These are phyloP conservation scores for Styela clava DNA, from an alignment of 23 tunicate genomes.

Conservation along the genomic window DNA sequence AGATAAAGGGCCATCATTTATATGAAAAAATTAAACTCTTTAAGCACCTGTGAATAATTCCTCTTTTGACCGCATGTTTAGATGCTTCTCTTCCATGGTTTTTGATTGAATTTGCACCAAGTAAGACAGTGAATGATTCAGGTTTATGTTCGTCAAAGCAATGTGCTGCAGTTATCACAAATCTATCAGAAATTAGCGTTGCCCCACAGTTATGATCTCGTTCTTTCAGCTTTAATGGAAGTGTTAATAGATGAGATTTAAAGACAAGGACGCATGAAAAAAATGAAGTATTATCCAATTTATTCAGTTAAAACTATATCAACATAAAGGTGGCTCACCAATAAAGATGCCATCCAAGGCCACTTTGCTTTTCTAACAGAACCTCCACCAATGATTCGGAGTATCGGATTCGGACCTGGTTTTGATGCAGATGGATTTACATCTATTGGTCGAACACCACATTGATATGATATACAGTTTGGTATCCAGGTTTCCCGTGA, in stretches of 20 bases:
- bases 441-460: slow-evolving; percentile 54
- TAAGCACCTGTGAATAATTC: slow-evolving; percentile 48
- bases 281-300: not conserved
- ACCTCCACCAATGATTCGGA: slow-evolving; percentile 64
- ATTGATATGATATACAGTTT: slow-evolving; percentile 60
- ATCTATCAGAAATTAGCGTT: slow-evolving; percentile 57
- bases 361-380: slow-evolving; percentile 33
- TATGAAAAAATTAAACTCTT: no score
- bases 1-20: no score
- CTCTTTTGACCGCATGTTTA: slow-evolving; percentile 33
- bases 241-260: no score
- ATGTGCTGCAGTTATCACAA: slow-evolving; percentile 81
- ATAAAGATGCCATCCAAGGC: slow-evolving; percentile 95
- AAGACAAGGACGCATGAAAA: not conserved
- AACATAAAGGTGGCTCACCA: slow-evolving; percentile 32
- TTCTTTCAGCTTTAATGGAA: slow-evolving; percentile 38
- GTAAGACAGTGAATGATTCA: slow-evolving; percentile 17
- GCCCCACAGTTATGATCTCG: slow-evolving; percentile 68
- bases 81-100: slow-evolving; percentile 29
- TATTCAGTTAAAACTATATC: no score
- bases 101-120: slow-evolving; percentile 51
- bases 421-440: slow-evolving; percentile 1
- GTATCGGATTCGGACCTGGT: slow-evolving; percentile 14
- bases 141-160: slow-evolving; percentile 60
- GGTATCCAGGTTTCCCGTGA: slow-evolving; percentile 55